phyloP scores from a whole-genome alignment of 30 jellyfish, hydroid and myxozoan genomes.

The Turritopsis rubra region DNA sequence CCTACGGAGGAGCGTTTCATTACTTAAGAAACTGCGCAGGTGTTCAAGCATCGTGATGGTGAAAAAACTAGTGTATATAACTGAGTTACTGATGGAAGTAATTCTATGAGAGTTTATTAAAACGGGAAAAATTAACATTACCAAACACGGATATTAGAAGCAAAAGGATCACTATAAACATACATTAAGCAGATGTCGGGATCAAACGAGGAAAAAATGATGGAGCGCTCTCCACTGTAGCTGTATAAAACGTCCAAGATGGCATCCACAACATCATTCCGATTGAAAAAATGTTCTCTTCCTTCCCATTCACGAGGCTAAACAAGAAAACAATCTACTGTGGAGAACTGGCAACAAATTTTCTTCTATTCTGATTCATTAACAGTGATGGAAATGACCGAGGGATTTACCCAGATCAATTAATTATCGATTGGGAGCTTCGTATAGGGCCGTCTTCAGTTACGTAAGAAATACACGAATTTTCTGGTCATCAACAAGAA shows the following conservation, averaged over 20 bases:
- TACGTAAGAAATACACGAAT: no score
- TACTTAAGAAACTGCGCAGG: no score
- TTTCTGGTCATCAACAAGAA: not conserved
- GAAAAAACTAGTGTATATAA: no score
- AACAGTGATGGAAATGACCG: no score
- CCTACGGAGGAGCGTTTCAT: conserved; percentile 7
- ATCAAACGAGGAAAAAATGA: conserved; percentile 70
- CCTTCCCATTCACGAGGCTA: conserved; percentile 73
- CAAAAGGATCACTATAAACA: not conserved
- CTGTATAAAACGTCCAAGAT: conserved; percentile 45
- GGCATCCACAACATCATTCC: conserved; percentile 47
- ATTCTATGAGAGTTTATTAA: not conserved
- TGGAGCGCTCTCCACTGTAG: conserved; percentile 37
- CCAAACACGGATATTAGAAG: no score
- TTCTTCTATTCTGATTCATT: no score
- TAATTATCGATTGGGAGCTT: no score
- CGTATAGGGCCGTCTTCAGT: no score
- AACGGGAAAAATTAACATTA: not conserved
- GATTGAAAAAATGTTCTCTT: conserved; percentile 27
- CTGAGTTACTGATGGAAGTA: not conserved
- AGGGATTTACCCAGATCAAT: no score
- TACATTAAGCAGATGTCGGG: conserved; percentile 72
- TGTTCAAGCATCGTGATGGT: no score
- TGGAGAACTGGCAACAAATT: not conserved
- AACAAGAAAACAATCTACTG: not conserved